Evolutionary conservation across 2,888 invertebrate genomes (phyloP).

Genomic region (Chydorus sphaericus): DNA sequence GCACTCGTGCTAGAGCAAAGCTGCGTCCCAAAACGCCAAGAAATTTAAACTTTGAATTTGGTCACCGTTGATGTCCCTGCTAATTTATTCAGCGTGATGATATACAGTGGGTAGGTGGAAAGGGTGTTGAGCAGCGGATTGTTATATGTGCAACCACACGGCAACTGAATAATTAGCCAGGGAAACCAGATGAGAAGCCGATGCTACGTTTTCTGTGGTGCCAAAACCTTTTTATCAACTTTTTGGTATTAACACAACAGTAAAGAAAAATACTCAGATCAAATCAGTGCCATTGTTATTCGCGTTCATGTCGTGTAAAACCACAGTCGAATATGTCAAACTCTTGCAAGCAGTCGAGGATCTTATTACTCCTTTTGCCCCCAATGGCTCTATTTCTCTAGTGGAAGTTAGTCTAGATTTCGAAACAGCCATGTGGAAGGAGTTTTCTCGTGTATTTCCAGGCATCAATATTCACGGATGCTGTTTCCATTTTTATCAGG

Average conservation of each 20-base stretch:
- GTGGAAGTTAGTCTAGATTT: conserved; percentile 3
- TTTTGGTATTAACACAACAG: not conserved
- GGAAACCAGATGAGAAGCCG: not conserved
- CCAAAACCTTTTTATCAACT: not conserved
- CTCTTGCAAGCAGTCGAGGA: not conserved
- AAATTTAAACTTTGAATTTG: not conserved
- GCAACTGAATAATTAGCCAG: not conserved
- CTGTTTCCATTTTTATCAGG: conserved; percentile 1
- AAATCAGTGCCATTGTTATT: conserved; percentile 5
- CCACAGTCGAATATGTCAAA: not conserved
- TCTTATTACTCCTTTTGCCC: not conserved
- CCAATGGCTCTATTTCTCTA: not conserved
- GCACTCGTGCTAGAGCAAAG: not conserved
- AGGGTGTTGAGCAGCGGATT: not conserved
- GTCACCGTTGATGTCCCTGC: too few relatives aligned
- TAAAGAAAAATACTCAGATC: not conserved
- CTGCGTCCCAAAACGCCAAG: not conserved
- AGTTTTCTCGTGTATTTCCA: not conserved
- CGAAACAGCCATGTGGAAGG: conserved; percentile 1
- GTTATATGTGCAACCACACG: conserved; percentile 1
- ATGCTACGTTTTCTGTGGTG: conserved; percentile 2
- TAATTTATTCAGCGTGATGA: too few relatives aligned
- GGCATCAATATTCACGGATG: not conserved
- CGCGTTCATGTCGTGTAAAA: conserved; percentile 1
- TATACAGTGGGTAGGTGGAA: not conserved